Conservation (phyloP, 2,113 vertebrate genomes). For the Lipotes vexillifer region DNA sequence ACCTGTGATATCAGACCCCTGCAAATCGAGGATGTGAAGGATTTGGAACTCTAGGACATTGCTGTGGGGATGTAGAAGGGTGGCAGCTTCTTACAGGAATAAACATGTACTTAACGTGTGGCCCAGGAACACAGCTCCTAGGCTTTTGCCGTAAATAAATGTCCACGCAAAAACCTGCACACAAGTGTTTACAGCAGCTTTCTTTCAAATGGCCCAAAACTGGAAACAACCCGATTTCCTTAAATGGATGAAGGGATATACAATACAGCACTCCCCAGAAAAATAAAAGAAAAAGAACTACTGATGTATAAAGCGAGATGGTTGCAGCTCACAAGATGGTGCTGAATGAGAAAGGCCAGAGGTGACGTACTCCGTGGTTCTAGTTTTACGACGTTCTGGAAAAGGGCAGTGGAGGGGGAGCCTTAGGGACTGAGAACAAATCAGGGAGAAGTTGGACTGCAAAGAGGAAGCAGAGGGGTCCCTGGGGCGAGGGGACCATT, state of each 20-base stretch:
- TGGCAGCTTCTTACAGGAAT: neutral
- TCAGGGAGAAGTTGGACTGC: no score
- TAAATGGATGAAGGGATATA: neutral
- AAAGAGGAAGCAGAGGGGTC: accelerated
- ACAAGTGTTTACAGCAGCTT: no score
- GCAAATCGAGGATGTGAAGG: accelerated
- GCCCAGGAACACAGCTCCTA: neutral
- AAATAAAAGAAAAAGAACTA: accelerated
- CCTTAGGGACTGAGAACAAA: no score
- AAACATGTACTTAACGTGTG: no score
- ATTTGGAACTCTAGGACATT: accelerated
- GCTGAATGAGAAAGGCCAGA: neutral
- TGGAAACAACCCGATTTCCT: neutral
- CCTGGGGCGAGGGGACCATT: accelerated
- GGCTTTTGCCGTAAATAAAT: accelerated
- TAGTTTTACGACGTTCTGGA: neutral
- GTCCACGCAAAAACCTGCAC: neutral
- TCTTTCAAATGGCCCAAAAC: neutral
- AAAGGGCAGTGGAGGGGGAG: neutral
- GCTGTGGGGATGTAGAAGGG: accelerated
- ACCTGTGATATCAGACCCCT: accelerated
- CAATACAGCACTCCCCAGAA: accelerated
- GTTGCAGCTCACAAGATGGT: accelerated
- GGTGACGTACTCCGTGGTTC: accelerated
- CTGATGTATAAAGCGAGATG: accelerated